Percentiles rank a stretch among this genome's conserved stretches.
phyloP scores from a whole-genome alignment of 2,113 vertebrate genomes.

The Larimichthys polyactis region DNA sequence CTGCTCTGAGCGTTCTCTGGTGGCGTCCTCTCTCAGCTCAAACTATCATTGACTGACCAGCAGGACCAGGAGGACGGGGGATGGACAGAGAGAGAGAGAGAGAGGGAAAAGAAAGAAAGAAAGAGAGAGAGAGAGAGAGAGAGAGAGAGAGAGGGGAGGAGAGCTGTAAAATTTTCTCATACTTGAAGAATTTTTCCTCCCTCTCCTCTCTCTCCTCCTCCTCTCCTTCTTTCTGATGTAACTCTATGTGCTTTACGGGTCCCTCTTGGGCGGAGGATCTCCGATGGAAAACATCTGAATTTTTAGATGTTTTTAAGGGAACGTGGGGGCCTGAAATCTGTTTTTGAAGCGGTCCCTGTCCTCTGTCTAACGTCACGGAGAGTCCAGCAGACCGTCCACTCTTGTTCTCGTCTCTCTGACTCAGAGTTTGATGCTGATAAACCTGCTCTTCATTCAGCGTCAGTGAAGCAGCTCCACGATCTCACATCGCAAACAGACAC shows the following conservation, averaged over 20 bases:
- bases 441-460: neutral
- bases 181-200: constrained; percentile 84
- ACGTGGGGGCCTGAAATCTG: neutral
- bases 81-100: constrained; percentile 21
- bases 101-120: constrained; percentile 42
- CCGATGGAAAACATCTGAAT: constrained; percentile 82
- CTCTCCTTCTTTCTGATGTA: constrained; percentile 77
- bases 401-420: neutral
- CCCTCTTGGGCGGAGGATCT: constrained; percentile 73
- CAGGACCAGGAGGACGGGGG: constrained; percentile 31
- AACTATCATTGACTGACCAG: constrained; percentile 29
- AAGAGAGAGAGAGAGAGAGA: constrained; percentile 32
- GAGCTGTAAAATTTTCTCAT: constrained; percentile 82
- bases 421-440: constrained; percentile 10
- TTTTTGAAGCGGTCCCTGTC: constrained; percentile 53
- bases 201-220: constrained; percentile 57
- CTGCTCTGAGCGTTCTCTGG: constrained; percentile 38
- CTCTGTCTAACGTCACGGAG: constrained; percentile 6
- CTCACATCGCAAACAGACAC: constrained; percentile 18
- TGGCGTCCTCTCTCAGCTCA: neutral
- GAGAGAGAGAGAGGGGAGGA: constrained; percentile 47
- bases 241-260: constrained; percentile 73
- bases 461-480: constrained; percentile 32
- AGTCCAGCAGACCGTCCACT: neutral
- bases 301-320: constrained; percentile 49